Conservation (phyloP, 2,888 invertebrate genomes). For the Epistrophella euchroma region DNA sequence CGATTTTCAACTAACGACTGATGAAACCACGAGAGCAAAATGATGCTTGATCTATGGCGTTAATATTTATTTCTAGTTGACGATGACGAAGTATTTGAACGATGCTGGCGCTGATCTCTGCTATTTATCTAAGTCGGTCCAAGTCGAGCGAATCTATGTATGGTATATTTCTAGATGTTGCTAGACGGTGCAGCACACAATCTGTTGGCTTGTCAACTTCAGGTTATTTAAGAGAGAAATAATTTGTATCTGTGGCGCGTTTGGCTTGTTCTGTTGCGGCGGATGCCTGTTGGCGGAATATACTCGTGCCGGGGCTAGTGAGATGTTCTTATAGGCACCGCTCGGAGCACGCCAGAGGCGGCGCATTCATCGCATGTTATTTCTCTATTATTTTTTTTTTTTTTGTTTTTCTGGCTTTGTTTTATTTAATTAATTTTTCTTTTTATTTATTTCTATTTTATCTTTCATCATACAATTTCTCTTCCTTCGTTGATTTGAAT, state of each 20-base stretch:
- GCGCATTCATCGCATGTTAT: slow-evolving; percentile 44
- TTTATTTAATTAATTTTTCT: slow-evolving; percentile 72
- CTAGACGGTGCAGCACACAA: slow-evolving; percentile 21
- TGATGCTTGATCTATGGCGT: slow-evolving; percentile 56
- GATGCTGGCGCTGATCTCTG: slow-evolving; percentile 56
- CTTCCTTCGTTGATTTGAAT: slow-evolving; percentile 5
- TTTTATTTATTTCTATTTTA: slow-evolving; percentile 68
- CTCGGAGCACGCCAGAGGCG: slow-evolving; percentile 42
- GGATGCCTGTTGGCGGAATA: slow-evolving; percentile 68
- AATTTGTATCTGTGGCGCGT: slow-evolving; percentile 45
- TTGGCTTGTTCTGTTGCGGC: slow-evolving; percentile 58
- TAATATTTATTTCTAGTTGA: slow-evolving; percentile 23
- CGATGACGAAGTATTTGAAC: slow-evolving; percentile 39
- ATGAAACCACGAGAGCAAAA: slow-evolving; percentile 42
- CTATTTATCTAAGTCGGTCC: slow-evolving; percentile 52
- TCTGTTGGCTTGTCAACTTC: slow-evolving; percentile 27
- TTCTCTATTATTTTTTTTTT: slow-evolving; percentile 23
- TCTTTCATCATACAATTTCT: slow-evolving; percentile 47
- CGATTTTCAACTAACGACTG: slow-evolving; percentile 64
- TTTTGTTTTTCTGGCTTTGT: slow-evolving; percentile 49
- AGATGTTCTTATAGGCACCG: slow-evolving; percentile 74
- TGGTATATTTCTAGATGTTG: not conserved
- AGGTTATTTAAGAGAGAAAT: slow-evolving; percentile 60
- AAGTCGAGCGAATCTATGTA: slow-evolving; percentile 29
- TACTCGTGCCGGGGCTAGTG: slow-evolving; percentile 57